Base-by-base conservation (phyloP, 2,888 invertebrate genomes). In the Mimumesa dahlbomi region DNA sequence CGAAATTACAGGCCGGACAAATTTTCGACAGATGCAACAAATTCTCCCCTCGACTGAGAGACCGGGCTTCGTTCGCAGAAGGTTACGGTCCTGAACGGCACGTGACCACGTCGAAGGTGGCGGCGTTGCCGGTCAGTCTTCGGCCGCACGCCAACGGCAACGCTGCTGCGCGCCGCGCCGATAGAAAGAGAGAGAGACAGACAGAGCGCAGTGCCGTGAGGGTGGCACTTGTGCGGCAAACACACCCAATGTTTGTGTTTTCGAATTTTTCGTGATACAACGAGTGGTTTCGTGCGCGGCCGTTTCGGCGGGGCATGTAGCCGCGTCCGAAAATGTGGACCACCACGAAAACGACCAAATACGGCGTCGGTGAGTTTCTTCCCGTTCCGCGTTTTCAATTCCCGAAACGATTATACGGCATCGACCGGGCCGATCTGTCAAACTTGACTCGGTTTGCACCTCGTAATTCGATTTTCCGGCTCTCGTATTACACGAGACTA, bases 351-450 rank as follows among this genome's bases (percentile, higher is more conserved):
- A 92, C 92, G 72, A 93, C 93, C 81, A 94, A 94, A 91, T 92
- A 94, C 90, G 94, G 93, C 84, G 94, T 94, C 89, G 94, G 94
- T 94, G 91, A 93, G 94, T 92, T 61, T n/a, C n/a, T n/a, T n/a
- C n/a, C n/a, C n/a, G n/a, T n/a, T n/a, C n/a, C 21, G 53, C 63
- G 54, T 65, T 52, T 34, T 31, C 45, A n/a, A n/a, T n/a, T n/a
- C n/a, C n/a, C n/a, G n/a, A n/a, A n/a, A n/a, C n/a, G n/a, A n/a
- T n/a, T 54, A 49, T 62, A 71, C 56, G 52, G 62, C 77, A 64
- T 63, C 71, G 61, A 65, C 62, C 46, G 64, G 43, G 52, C 45
- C 69, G 69, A 80, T 57, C 77, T 82, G 83, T 81, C 82, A 82
- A 82, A 79, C 45, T 21, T 16, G 53, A 48, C 58, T 49, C 42